phyloP scores from a whole-genome alignment of 2,888 invertebrate species.

The Torymus tubicola region DNA sequence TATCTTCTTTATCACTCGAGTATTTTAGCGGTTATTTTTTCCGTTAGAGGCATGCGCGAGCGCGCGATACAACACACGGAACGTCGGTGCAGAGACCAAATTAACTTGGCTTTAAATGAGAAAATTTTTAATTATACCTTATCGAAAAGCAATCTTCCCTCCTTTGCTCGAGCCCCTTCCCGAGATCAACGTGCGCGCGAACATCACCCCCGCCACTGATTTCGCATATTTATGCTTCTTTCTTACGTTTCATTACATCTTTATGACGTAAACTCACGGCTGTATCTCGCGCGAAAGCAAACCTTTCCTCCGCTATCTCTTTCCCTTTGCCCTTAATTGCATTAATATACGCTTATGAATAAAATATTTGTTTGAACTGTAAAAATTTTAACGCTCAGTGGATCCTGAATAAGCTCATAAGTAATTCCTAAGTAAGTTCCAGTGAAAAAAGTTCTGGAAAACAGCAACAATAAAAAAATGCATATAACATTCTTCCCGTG shows the following conservation, averaged over 20 bases:
- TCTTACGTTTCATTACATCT: background rate
- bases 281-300: no score
- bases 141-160: conserved; percentile 76
- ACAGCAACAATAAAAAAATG: conserved; percentile 16
- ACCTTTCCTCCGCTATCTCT: no score
- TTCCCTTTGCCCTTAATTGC: no score
- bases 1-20: conserved; percentile 76
- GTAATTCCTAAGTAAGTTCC: background rate
- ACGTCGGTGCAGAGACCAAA: conserved; percentile 66
- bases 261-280: background rate
- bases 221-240: conserved; percentile 28
- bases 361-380: no score
- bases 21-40: conserved; percentile 76
- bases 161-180: background rate
- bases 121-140: conserved; percentile 77
- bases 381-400: no score
- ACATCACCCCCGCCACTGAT: background rate
- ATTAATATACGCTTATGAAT: no score
- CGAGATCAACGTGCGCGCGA: conserved; percentile 43
- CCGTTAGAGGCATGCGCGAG: conserved; percentile 61
- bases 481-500: conserved; percentile 24
- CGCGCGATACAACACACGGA: conserved; percentile 50
- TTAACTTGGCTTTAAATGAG: conserved; percentile 75
- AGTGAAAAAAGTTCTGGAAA: background rate
- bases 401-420: background rate